These are phyloP conservation scores for Galemys pyrenaicus DNA, from an alignment of 2,113 vertebrate genomes.

Conservation along the genomic window DNA sequence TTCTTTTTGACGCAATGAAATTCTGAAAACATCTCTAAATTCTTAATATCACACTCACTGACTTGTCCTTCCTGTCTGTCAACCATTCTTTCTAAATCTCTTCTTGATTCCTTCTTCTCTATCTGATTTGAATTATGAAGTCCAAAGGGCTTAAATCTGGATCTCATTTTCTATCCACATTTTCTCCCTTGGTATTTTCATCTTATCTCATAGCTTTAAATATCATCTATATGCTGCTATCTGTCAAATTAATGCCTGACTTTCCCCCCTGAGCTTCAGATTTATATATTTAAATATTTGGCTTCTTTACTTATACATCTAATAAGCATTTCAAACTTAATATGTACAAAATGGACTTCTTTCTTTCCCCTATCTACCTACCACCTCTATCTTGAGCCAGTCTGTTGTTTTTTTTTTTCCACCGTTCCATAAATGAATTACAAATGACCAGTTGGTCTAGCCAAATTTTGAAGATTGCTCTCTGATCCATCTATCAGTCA, in stretches of 20 bases:
- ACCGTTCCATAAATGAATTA: background rate
- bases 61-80: fast-evolving
- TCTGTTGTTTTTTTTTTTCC: background rate
- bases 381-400: background rate
- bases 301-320: background rate
- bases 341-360: background rate
- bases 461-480: background rate
- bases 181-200: background rate
- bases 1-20: background rate
- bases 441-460: background rate
- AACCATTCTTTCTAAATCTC: background rate
- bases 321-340: background rate
- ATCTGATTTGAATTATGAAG: background rate
- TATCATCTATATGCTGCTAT: background rate
- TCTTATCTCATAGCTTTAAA: slow-evolving; percentile 9
- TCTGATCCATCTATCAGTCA: background rate
- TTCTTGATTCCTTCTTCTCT: background rate
- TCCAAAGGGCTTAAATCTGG: background rate
- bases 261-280: background rate
- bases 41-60: background rate
- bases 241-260: background rate
- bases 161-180: background rate
- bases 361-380: background rate
- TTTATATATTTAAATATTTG: background rate
- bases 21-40: background rate